These are phyloP conservation scores for Pristionchus fissidentatus DNA, from an alignment of 2,888 invertebrate genomes.

Conservation along the genomic window DNA sequence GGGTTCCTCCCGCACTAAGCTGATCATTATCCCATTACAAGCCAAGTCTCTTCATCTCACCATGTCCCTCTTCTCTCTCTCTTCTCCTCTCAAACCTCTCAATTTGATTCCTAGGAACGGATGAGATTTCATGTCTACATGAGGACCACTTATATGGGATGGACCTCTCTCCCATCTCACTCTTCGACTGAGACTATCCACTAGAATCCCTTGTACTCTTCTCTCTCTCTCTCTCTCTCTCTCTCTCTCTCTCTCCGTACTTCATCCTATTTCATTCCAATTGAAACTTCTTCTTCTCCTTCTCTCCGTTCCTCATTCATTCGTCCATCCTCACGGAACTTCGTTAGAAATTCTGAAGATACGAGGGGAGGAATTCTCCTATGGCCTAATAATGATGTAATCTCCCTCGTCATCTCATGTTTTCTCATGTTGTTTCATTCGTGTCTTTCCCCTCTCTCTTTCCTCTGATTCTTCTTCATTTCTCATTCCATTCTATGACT, in stretches of 20 bases:
- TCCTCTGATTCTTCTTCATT: constrained; percentile 14
- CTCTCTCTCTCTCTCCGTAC: constrained; percentile 26
- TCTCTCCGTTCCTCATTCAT: constrained; percentile 35
- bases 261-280: constrained; percentile 22
- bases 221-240: neutral
- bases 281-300: constrained; percentile 10
- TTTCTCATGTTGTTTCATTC: constrained; percentile 45
- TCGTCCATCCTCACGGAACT: constrained; percentile 6
- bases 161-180: neutral
- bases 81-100: constrained; percentile 11
- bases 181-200: neutral
- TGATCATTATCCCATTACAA: constrained; percentile 11
- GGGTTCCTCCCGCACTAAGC: constrained; percentile 23
- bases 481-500: constrained; percentile 43
- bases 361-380: neutral
- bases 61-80: neutral
- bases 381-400: constrained; percentile 4
- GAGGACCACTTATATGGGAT: constrained; percentile 23
- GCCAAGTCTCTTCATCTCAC: neutral
- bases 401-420: constrained; percentile 22
- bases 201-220: neutral
- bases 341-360: constrained; percentile 21
- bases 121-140: constrained; percentile 37
- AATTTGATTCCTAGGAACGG: constrained; percentile 43
- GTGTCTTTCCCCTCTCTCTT: constrained; percentile 38